Evolutionary conservation across 2,888 invertebrate genomes (phyloP), one percentile per base, ranked within the genome.

Genomic region (Micoletzkya japonica): DNA sequence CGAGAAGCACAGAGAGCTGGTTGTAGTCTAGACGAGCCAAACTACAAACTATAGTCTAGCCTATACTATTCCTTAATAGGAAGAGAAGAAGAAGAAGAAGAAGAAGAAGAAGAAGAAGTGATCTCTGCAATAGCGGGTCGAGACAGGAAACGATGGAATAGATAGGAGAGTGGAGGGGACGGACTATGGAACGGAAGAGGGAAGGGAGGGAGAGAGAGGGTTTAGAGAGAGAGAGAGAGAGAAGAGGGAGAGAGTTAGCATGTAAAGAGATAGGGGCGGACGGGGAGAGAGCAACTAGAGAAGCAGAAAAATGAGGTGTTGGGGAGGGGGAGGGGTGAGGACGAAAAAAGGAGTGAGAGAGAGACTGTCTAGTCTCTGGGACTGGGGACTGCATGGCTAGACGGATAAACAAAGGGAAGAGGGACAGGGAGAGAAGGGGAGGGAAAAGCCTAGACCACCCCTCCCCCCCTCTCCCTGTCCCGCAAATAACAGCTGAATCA

Each of bases 341-440:
- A 52, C 30, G 58, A 59, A 59, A 30, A 59, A 59, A 36, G 39
- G 39, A 17, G 17, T 7, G 17, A 17, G 39, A 6, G 39, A 39
- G 17, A 39, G 39, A 39, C n/a, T n/a, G n/a, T n/a, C n/a, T n/a
- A n/a, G n/a, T n/a, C n/a, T 39, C 39, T 7, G 39, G 39, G 39
- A 10, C 17, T 17, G 17, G 17, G 17, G 39, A 10, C 39, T 10
- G 17, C 17, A 6, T 39, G 17, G 10, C 17, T 39, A 39, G 7
- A 6, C 39, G 39, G 10, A 17, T 17, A 39, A 44, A 20, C n/a
- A 24, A 52, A 24, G 4, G 52, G 52, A 24, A 52, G n/a, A 52
- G 24, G 52, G 52, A 52, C n/a, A 52, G 52, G n/a, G 52, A 52
- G 52, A 52, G 52, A 24, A 24, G 52, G n/a, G 24, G 14, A n/a